These are phyloP conservation scores for Apus apus DNA, from an alignment of 2,113 vertebrate species.

Conservation along the genomic window DNA sequence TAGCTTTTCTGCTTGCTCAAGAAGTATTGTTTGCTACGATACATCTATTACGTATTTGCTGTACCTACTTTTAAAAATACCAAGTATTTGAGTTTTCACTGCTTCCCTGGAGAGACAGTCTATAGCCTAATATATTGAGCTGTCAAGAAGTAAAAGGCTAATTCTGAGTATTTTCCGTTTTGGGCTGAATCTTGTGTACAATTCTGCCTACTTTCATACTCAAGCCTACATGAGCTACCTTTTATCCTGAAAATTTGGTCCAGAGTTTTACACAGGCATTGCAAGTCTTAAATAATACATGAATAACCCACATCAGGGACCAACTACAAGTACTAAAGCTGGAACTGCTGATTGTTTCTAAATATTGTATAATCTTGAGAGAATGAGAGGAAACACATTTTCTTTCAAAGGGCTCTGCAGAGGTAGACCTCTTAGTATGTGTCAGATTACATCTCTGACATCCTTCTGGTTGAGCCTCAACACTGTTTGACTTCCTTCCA, in stretches of 20 bases:
- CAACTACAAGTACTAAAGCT: slow-evolving; percentile 32
- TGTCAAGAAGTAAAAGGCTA: background rate
- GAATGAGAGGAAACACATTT: slow-evolving; percentile 68
- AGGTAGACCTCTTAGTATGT: background rate
- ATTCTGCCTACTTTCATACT: background rate
- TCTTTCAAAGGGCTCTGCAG: slow-evolving; percentile 37
- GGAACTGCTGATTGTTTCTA: slow-evolving; percentile 33
- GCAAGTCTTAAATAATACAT: slow-evolving; percentile 16
- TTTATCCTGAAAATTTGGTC: background rate
- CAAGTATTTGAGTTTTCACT: background rate
- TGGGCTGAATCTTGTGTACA: background rate
- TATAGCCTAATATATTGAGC: background rate
- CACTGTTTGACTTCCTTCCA: slow-evolving; percentile 45
- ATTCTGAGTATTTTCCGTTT: slow-evolving; percentile 11
- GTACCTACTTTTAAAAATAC: background rate
- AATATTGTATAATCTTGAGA: slow-evolving; percentile 48
- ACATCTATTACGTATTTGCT: background rate
- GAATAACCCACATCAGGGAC: background rate
- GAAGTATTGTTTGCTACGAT: background rate
- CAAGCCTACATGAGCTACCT: background rate
- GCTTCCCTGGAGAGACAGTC: background rate
- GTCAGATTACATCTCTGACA: slow-evolving; percentile 58
- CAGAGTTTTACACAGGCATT: background rate
- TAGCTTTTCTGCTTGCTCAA: background rate
- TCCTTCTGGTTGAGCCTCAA: slow-evolving; percentile 17